Percentiles rank a stretch among this genome's conserved stretches.
phyloP scores from a whole-genome alignment of 2,888 invertebrate species.

The Siphlonurus alternatus region DNA sequence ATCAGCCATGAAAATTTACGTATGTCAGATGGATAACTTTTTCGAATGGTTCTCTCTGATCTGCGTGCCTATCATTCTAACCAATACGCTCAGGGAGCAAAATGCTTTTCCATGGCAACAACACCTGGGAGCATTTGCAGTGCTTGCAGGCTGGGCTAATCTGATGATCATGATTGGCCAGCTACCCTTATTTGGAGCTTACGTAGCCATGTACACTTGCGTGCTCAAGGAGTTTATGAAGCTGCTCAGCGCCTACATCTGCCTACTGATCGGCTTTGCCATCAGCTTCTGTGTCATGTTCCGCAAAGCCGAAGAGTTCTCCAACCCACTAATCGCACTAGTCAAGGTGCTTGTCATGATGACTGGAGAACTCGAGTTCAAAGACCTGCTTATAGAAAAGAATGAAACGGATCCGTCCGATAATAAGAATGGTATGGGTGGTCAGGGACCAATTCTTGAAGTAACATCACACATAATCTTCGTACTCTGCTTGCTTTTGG shows the following conservation, averaged over 20 bases:
- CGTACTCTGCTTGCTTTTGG: constrained; percentile 62
- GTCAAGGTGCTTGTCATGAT: constrained; percentile 78
- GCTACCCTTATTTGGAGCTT: constrained; percentile 71
- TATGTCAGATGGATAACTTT: constrained; percentile 68
- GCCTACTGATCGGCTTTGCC: constrained; percentile 69
- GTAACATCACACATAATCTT: constrained; percentile 50
- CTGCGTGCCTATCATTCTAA: too few species aligned
- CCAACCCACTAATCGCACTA: constrained; percentile 46
- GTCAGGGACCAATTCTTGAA: background rate
- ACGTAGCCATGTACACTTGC: constrained; percentile 80
- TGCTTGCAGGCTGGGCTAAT: constrained; percentile 74
- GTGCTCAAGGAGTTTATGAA: constrained; percentile 77
- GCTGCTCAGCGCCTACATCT: constrained; percentile 69
- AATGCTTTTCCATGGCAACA: background rate
- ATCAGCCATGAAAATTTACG: constrained; percentile 61
- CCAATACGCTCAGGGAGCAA: too few species aligned
- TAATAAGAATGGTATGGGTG: too few species aligned
- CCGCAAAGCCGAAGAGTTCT: constrained; percentile 58
- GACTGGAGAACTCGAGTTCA: constrained; percentile 70
- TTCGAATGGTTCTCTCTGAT: constrained; percentile 72
- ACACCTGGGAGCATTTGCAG: constrained; percentile 61
- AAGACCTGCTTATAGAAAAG: constrained; percentile 50
- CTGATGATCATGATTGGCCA: constrained; percentile 81
- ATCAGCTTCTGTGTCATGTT: constrained; percentile 80
- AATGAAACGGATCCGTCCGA: background rate